phyloP scores from a whole-genome alignment of 2,888 invertebrate genomes.

The Nomada ferruginata region DNA sequence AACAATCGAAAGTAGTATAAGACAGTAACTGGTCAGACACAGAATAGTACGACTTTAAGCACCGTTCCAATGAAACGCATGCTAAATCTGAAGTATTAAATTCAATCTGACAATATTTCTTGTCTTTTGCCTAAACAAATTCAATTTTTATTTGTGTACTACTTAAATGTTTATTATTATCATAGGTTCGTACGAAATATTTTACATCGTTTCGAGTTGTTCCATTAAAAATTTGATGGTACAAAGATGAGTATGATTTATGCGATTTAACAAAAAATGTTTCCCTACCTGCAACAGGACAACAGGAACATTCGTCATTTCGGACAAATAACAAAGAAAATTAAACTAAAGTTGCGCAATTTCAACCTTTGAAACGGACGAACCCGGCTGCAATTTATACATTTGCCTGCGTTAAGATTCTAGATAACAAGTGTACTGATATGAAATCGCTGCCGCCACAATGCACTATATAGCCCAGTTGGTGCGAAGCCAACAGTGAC shows the following conservation, averaged over 20 bases:
- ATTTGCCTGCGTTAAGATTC: constrained; percentile 76
- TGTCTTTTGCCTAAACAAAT: no score
- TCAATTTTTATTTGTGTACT: no score
- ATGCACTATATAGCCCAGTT: constrained; percentile 64
- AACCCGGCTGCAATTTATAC: constrained; percentile 60
- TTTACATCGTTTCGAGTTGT: no score
- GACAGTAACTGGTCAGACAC: constrained; percentile 22
- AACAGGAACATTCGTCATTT: background rate
- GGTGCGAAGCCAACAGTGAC: constrained; percentile 77
- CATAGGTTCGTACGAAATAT: no score
- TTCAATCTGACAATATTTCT: no score
- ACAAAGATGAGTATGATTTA: no score
- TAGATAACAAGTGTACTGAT: constrained; percentile 69
- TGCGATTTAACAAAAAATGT: background rate
- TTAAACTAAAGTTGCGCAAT: constrained; percentile 23
- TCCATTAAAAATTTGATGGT: no score
- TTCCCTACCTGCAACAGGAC: background rate
- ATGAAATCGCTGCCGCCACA: constrained; percentile 54
- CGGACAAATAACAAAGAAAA: background rate
- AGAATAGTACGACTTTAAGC: constrained; percentile 6
- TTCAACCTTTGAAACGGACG: constrained; percentile 24
- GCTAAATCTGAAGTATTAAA: background rate
- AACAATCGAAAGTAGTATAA: constrained; percentile 33
- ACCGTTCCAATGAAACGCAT: background rate
- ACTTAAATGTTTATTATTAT: no score